Conservation (phyloP, 2,797 vertebrate species). For the Choloepus didactylus region DNA sequence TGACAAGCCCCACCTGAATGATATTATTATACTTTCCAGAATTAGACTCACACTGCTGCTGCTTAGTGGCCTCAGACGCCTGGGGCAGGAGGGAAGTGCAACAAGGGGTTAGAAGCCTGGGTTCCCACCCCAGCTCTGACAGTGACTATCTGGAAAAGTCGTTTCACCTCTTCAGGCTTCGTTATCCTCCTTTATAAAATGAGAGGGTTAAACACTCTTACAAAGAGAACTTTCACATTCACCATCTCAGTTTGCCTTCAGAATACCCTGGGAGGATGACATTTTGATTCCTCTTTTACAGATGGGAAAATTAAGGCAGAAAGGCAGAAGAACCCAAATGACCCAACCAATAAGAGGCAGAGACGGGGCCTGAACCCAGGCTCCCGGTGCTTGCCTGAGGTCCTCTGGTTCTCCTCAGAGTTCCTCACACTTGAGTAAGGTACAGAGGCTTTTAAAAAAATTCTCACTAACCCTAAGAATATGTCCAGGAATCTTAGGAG, state of each 20-base stretch:
- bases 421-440: neutral
- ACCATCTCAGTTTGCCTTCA: neutral
- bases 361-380: neutral
- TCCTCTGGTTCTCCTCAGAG: neutral
- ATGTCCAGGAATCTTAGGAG: neutral
- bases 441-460: neutral
- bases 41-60: slow-evolving; percentile 82
- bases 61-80: neutral
- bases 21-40: slow-evolving; percentile 83
- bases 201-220: neutral
- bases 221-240: neutral
- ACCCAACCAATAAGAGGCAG: neutral
- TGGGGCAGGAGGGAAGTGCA: neutral
- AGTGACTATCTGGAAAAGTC: neutral
- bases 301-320: slow-evolving; percentile 39
- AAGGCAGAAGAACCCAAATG: neutral
- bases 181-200: neutral
- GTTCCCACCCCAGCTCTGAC: neutral
- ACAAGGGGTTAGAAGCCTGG: neutral
- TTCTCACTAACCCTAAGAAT: neutral
- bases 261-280: neutral
- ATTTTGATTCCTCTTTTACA: slow-evolving; percentile 1
- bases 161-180: neutral
- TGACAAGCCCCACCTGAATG: slow-evolving; percentile 65
- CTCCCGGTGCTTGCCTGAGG: neutral